Evolutionary conservation across 2,113 vertebrate genomes (phyloP), one percentile per base, ranked within the genome.

Genomic region (Acanthisitta chloris): DNA sequence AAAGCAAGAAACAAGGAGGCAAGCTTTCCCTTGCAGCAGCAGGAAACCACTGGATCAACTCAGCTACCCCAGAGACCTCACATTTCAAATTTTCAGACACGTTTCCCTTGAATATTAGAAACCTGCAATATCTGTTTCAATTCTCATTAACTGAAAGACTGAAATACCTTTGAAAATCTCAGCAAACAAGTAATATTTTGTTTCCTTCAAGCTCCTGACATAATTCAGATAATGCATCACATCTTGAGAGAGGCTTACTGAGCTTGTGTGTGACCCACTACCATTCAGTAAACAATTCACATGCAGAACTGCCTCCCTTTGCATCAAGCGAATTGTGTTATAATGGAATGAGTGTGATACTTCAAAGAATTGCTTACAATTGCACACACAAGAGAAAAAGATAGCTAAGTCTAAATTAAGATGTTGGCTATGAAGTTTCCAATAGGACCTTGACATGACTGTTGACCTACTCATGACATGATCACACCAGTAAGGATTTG

Each of bases 371-470:
- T 98, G 97, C 98, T 98, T 97, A 97, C 97, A 98, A 98, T 98
- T 98, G 98, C 98, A 98, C 97, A 98, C 94, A 97, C 96, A 97
- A 97, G 96, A 97, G 93, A 97, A 97, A 97, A 95, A 96, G 97
- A 97, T 87, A 97, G 98, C 98, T 99, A 99, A 98, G 98, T 99
- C 99, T 99, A 99, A 99, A 99, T 99, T 99, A 99, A 99, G 99
- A 99, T 99, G 99, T 99, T 99, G 97, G 98, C 99, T 99, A 98
- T 98, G 97, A 98, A 98, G 98, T 99, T 99, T 99, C 99, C 99
- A 99, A 99, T 99, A 99, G 99, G 99, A 99, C 99, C 99, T 99
- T 99, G 99, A 99, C 99, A 99, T 98, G 98, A 98, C 97, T 98
- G 99, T 98, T 99, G 99, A 99, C 99, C 99, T 99, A 98, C 99